Conservation (phyloP, 2,797 vertebrate species). For the Tenualosa thibaudeaui region DNA sequence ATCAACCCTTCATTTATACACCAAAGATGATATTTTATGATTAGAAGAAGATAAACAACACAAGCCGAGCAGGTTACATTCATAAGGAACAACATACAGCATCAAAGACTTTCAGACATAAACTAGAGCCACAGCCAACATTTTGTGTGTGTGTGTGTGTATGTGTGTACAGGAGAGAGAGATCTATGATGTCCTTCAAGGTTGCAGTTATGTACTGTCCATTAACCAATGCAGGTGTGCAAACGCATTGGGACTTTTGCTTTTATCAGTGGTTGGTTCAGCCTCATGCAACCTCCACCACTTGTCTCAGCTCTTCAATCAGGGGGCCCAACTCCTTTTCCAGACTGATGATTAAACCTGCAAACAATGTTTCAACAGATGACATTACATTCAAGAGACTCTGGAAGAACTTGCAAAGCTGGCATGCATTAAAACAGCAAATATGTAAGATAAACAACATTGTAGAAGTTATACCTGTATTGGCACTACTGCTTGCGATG, state of each 20-base stretch:
- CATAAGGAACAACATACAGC: conserved; percentile 51
- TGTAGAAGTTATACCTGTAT: conserved; percentile 79
- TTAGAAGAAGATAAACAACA: conserved; percentile 38
- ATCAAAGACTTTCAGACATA: conserved; percentile 36
- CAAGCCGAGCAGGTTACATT: conserved; percentile 50
- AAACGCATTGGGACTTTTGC: conserved; percentile 9
- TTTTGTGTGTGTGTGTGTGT: conserved; percentile 28
- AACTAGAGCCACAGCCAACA: conserved; percentile 39
- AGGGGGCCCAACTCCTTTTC: conserved; percentile 92
- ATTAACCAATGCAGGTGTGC: conserved; percentile 30
- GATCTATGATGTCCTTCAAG: conserved; percentile 34
- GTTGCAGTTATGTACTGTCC: conserved; percentile 27
- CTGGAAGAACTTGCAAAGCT: neutral
- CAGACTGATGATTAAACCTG: conserved; percentile 92
- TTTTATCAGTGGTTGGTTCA: neutral
- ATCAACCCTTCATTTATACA: neutral
- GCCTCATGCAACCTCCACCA: conserved; percentile 89
- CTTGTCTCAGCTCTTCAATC: conserved; percentile 92
- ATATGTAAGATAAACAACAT: neutral
- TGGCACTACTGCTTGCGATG: conserved; percentile 92
- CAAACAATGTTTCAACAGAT: conserved; percentile 48
- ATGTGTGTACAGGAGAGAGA: conserved; percentile 26
- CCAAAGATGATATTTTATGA: conserved; percentile 47
- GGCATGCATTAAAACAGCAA: neutral
- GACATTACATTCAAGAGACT: neutral